Conservation (phyloP, 2,888 invertebrate species). For the Dendrolimus houi region DNA sequence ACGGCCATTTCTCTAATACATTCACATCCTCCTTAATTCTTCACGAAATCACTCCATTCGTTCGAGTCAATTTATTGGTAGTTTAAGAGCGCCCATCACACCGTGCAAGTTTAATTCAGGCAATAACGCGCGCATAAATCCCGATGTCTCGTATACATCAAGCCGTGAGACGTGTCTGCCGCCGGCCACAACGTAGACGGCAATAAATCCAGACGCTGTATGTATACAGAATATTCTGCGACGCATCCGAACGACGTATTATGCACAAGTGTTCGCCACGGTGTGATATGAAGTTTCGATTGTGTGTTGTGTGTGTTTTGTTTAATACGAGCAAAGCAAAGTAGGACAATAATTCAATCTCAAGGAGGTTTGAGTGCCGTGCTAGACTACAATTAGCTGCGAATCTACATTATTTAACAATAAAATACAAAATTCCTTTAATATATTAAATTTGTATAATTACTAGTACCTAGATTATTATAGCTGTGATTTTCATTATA, state of each 20-base stretch:
- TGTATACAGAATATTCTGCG: neutral
- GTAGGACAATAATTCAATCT: too few relatives aligned
- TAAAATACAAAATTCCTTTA: too few relatives aligned
- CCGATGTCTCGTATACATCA: constrained; percentile 31
- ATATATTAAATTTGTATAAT: too few relatives aligned
- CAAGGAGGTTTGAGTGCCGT: too few relatives aligned
- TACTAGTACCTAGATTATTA: too few relatives aligned
- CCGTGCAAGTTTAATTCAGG: constrained; percentile 16
- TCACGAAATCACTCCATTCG: neutral
- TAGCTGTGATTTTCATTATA: too few relatives aligned
- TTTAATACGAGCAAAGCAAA: too few relatives aligned
- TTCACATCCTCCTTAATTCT: neutral
- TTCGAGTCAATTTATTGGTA: neutral
- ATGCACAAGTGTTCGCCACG: neutral
- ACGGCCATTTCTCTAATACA: neutral
- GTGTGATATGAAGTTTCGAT: neutral
- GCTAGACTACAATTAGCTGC: too few relatives aligned
- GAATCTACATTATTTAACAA: too few relatives aligned
- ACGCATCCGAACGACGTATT: neutral
- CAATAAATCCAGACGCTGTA: constrained; percentile 45
- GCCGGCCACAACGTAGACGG: constrained; percentile 41
- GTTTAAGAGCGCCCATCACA: constrained; percentile 2
- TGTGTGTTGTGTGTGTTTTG: too few relatives aligned
- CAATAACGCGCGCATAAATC: constrained; percentile 37
- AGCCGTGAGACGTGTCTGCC: constrained; percentile 34